Evolutionary conservation across 2,888 invertebrate species (phyloP).

Genomic region (Cancer borealis): DNA sequence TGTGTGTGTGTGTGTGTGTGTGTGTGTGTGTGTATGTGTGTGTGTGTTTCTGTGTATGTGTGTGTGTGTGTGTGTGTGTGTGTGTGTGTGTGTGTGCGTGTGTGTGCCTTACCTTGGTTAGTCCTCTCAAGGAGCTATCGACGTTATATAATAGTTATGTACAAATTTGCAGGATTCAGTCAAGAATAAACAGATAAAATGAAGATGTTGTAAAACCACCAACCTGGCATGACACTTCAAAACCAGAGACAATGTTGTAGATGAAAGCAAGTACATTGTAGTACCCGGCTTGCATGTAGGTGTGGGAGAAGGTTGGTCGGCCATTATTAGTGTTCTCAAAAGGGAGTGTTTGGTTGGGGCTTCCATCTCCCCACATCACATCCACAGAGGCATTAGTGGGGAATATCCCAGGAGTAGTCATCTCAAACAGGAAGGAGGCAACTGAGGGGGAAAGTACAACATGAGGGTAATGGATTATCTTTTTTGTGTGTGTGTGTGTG

Average conservation of each 20-base stretch:
- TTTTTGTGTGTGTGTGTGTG: background rate
- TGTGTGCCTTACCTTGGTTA: too few species aligned
- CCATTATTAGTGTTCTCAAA: slow-evolving; percentile 61
- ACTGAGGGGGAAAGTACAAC: slow-evolving; percentile 21
- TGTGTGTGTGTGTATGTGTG: too few species aligned
- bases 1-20: too few species aligned
- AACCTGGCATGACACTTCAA: slow-evolving; percentile 64
- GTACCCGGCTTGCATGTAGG: slow-evolving; percentile 76
- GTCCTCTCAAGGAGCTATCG: too few species aligned
- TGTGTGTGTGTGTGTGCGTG: too few species aligned
- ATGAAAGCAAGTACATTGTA: slow-evolving; percentile 76
- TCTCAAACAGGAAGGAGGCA: slow-evolving; percentile 59
- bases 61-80: too few species aligned
- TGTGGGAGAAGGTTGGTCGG: slow-evolving; percentile 71
- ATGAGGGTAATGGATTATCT: background rate
- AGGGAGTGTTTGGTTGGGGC: slow-evolving; percentile 47
- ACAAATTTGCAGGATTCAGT: too few species aligned
- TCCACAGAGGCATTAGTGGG: slow-evolving; percentile 76
- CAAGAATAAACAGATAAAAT: too few species aligned
- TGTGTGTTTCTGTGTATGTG: too few species aligned
- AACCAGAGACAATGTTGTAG: slow-evolving; percentile 76
- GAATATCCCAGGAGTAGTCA: slow-evolving; percentile 52
- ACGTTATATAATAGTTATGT: too few species aligned
- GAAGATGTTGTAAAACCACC: background rate
- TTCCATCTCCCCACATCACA: slow-evolving; percentile 75